Base-by-base conservation (phyloP, 2,888 invertebrate genomes). In the Amiota minor region DNA sequence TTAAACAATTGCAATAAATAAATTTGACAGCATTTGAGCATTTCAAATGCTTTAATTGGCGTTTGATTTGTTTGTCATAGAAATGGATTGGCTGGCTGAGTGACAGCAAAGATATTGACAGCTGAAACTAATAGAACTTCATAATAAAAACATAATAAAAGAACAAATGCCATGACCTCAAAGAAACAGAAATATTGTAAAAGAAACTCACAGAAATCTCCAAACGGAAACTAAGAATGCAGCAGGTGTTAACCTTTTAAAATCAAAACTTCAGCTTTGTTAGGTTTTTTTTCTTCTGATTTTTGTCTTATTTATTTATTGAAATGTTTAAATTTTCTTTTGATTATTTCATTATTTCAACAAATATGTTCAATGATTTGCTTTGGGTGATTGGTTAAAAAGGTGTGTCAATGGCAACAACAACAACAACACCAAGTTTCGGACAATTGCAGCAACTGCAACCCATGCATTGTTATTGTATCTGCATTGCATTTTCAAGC, bases 321-420 rank as follows among this genome's bases (percentile, higher is more conserved):
- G 50, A 68, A 53, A 68, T 68, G 67, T 50, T 68, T 53, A 14
- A 53, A 72, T 75, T 72, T 73, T 68, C 59, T 20, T 49, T 53
- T 64, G 62, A 70, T 69, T 71, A 65, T 76, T 72, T 71, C 70
- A 74, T 79, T 81, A 70, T 55, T 67, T 67, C 67, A 53, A n/a
- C 14, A 74, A 76, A 74, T 76, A 20, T 23, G 3, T 50, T 49
- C 46, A 56, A 56, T n/a, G 59, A 35, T 56, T 50, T 18, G 35
- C n/a, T 62, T 49, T 18, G 64, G 61, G 50, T 74, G 64, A 74
- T 74, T 72, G 75, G 76, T 78, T 72, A 79, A 35, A 35, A 79
- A 88, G 88, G 88, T 87, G 87, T 88, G 87, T 81, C 86, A 81
- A 87, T 84, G 85, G 88, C 85, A 75, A 74, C 50, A 3, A n/a